These are phyloP conservation scores for Mycetomoellerius zeteki DNA, from an alignment of 1,140 invertebrate species.

Conservation along the genomic window DNA sequence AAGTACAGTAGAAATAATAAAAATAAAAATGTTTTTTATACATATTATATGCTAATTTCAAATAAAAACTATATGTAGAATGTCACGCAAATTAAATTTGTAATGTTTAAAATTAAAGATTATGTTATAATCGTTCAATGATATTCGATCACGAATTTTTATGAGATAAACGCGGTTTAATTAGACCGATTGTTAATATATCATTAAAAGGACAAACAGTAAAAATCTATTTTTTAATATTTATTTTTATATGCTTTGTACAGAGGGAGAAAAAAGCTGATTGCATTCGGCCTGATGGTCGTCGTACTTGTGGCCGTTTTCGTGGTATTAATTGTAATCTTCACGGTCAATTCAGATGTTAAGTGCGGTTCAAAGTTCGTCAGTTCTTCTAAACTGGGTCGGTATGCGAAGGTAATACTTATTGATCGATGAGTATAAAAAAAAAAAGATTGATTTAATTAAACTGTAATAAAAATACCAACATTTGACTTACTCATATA, in stretches of 20 bases:
- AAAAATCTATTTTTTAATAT: constrained; percentile 10
- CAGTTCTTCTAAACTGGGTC: constrained; percentile 61
- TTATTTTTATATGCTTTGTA: constrained; percentile 7
- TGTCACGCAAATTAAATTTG: neutral
- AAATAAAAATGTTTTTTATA: neutral
- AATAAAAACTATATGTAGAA: constrained; percentile 9
- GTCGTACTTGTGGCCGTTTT: constrained; percentile 59
- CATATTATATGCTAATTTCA: neutral
- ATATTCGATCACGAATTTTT: constrained; percentile 8
- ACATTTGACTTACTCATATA: constrained; percentile 1
- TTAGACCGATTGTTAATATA: neutral
- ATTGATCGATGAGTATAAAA: constrained; percentile 4
- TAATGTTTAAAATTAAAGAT: neutral
- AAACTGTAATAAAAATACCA: neutral
- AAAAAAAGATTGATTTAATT: neutral
- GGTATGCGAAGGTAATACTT: constrained; percentile 73
- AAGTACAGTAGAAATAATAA: neutral
- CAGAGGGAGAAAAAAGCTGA: constrained; percentile 53
- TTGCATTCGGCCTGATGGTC: constrained; percentile 53
- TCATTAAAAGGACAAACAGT: neutral
- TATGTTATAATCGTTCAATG: neutral
- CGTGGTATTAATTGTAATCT: constrained; percentile 64
- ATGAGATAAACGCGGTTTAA: neutral
- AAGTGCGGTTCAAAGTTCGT: constrained; percentile 26
- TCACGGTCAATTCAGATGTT: constrained; percentile 29